These are phyloP conservation scores for Microcebus lehilahytsara DNA, from an alignment of 2,113 vertebrate genomes.

Conservation along the genomic window DNA sequence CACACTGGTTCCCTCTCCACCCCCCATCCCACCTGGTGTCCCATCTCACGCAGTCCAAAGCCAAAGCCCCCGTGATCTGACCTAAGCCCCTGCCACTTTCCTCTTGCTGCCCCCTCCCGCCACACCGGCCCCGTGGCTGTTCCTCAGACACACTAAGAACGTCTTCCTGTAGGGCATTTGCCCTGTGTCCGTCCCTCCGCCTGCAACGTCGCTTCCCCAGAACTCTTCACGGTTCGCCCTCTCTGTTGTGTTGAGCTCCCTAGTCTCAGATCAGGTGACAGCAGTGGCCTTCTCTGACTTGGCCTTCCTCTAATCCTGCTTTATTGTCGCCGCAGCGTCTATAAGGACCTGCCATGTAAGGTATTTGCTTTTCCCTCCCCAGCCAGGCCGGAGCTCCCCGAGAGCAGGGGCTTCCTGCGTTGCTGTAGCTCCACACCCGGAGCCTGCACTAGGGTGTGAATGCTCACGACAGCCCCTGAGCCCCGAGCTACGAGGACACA, in stretches of 20 bases:
- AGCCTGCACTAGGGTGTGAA: not conserved
- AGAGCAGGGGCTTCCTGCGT: not conserved
- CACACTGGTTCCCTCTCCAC: rapidly evolving
- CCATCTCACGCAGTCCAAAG: not conserved
- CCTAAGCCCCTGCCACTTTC: rapidly evolving
- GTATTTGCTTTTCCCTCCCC: not conserved
- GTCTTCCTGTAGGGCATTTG: not conserved
- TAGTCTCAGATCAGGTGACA: not conserved
- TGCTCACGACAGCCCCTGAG: not conserved
- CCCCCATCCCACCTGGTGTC: not conserved
- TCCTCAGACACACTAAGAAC: not conserved
- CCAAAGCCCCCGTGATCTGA: not conserved
- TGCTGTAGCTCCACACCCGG: not conserved
- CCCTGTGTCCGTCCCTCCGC: no score
- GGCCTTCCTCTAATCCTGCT: not conserved
- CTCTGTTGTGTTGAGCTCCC: not conserved
- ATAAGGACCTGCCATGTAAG: no score
- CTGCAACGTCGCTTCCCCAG: not conserved
- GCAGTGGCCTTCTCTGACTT: not conserved
- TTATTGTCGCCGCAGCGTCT: not conserved
- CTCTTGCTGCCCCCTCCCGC: not conserved
- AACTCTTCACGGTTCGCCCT: not conserved
- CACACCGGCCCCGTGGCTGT: not conserved
- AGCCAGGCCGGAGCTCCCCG: not conserved
- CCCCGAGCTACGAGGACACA: rapidly evolving